These are phyloP conservation scores for Phytoseiulus persimilis DNA, from an alignment of 2,888 invertebrate genomes.

Conservation along the genomic window DNA sequence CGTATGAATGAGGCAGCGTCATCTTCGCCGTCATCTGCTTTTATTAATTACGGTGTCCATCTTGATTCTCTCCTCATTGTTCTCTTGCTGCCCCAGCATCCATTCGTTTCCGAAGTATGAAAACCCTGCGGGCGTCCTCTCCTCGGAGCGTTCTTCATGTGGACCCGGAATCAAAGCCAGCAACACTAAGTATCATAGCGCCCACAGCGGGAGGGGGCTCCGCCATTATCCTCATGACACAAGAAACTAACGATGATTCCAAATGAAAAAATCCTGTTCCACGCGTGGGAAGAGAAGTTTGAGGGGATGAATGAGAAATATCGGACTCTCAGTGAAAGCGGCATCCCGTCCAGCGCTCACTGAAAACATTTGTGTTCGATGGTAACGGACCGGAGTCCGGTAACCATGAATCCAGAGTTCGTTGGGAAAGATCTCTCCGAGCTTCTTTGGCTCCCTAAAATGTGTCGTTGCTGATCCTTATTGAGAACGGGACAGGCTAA, in stretches of 20 bases:
- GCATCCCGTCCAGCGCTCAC: too few relatives aligned
- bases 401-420: too few relatives aligned
- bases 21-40: background rate
- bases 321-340: too few relatives aligned
- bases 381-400: too few relatives aligned
- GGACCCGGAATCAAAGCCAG: background rate
- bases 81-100: background rate
- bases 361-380: too few relatives aligned
- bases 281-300: too few relatives aligned
- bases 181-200: background rate
- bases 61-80: background rate
- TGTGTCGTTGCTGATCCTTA: background rate
- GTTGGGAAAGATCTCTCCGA: background rate
- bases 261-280: background rate
- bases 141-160: background rate
- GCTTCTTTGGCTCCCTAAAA: background rate
- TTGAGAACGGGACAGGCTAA: background rate
- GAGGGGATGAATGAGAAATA: too few relatives aligned
- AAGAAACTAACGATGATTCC: background rate
- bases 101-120: background rate
- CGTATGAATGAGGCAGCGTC: background rate
- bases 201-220: background rate
- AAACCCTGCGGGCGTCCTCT: background rate
- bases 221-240: background rate
- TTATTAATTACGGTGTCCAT: background rate